A percentile compares a stretch with the other conserved stretches of the same genome.
Conservation (phyloP, 2,797 vertebrate genomes). For the Gadopsis bispinosus region DNA sequence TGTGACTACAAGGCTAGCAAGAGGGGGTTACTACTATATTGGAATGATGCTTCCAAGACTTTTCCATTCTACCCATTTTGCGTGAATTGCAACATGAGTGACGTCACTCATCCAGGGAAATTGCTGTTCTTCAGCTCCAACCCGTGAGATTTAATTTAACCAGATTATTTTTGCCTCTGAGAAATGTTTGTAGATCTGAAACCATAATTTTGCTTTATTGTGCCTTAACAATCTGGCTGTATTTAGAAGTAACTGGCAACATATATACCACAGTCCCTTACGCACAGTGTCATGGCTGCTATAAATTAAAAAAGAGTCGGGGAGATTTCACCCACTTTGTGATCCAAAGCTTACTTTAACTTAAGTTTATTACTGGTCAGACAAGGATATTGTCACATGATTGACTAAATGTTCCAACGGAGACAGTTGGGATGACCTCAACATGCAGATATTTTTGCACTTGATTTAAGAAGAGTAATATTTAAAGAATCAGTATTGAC, state of each 20-base stretch:
- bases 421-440: not conserved
- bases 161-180: constrained; percentile 35
- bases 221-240: not conserved
- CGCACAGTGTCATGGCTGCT: not conserved
- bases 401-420: not conserved
- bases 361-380: not conserved
- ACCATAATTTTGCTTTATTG: not conserved
- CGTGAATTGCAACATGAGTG: not conserved
- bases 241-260: not conserved
- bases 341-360: not conserved
- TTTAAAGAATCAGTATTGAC: not conserved
- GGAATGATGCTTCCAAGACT: not conserved
- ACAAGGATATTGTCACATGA: not conserved
- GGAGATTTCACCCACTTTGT: not conserved
- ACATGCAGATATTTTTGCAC: not conserved
- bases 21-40: not conserved
- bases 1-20: not conserved
- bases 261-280: not conserved
- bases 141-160: constrained; percentile 15
- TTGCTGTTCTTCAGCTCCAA: not conserved
- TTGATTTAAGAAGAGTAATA: too few relatives aligned
- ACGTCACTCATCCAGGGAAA: not conserved
- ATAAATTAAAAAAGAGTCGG: not conserved
- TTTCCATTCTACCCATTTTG: not conserved
- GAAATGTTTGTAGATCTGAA: constrained; percentile 14